Conservation (phyloP, 2,888 invertebrate genomes). For the Deroplatys truncata region DNA sequence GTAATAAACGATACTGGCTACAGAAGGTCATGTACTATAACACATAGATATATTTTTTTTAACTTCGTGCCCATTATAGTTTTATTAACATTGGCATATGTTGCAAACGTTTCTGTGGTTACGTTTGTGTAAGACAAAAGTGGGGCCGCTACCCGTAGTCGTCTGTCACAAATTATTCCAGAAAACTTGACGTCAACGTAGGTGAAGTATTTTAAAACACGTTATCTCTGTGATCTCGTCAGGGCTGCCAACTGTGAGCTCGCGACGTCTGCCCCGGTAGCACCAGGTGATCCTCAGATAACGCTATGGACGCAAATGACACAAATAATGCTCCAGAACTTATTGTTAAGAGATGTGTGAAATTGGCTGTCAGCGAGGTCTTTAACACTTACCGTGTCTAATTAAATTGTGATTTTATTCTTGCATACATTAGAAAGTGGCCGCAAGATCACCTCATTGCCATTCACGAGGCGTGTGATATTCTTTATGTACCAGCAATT, state of each 20-base stretch:
- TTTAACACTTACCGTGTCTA: background rate
- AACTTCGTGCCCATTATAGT: no score
- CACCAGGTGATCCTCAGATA: background rate
- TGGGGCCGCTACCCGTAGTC: background rate
- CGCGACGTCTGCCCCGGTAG: background rate
- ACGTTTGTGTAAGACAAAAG: background rate
- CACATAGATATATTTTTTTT: no score
- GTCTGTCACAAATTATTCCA: background rate
- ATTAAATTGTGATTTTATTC: background rate
- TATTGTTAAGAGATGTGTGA: background rate
- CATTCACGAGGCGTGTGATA: background rate
- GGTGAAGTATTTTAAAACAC: slow-evolving; percentile 3
- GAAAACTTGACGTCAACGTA: background rate
- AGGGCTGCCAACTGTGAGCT: background rate
- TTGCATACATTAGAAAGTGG: background rate
- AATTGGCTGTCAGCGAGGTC: background rate
- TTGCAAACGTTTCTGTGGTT: no score
- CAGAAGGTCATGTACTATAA: no score
- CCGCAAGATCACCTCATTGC: background rate
- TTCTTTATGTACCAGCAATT: background rate
- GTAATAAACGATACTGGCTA: no score
- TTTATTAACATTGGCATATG: no score
- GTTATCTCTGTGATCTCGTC: background rate
- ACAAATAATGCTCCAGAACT: background rate
- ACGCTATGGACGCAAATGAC: background rate